Base-by-base conservation (phyloP, 2,113 vertebrate genomes). In the Paedocypris sp. region DNA sequence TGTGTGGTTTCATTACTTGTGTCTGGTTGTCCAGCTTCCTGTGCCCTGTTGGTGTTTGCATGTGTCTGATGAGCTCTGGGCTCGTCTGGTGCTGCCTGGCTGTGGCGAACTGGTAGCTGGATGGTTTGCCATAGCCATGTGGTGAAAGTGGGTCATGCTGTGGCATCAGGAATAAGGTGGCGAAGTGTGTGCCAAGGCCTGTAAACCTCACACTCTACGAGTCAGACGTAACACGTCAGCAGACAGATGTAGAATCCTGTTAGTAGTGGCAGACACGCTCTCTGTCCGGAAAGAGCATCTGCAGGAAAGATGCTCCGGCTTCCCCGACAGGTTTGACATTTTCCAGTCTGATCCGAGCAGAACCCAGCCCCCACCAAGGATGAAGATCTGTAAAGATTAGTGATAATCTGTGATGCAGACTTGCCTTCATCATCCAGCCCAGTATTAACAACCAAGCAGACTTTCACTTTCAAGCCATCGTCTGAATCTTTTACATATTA, bases 331-430 rank as follows among this genome's bases (percentile, higher is more conserved):
- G 23, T 54, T 16, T 54, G 13, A 41, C 15, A 18, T 49, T 49
- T 49, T 49, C 46, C 3, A 5, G 13, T 48, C 2, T 3, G 13
- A 39, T 62, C 67, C 16, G 62, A 26, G 61, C 29, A 43, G 31
- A 41, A 41, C 73, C 70, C 73, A 72, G 48, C 73, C 58, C 66
- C 48, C 76, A 71, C 64, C 69, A 66, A 60, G 66, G 75, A 76
- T 75, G 76, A 79, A 81, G 76, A 77, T 75, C 76, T 76, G 70
- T 73, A 53, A 77, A 84, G 83, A 84, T 87, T 82, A 85, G 68
- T 51, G 80, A 76, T 81, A 84, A 84, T 86, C 79, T 83, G 66
- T 68, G 49, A 69, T 73, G 60, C 79, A 81, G 81, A 77, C 76
- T 72, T 50, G 59, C 51, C 51, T 53, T 79, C 77, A 75, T 74